Evolutionary conservation across 2,797 vertebrate genomes (phyloP).

Genomic region (Scyliorhinus canicula): DNA sequence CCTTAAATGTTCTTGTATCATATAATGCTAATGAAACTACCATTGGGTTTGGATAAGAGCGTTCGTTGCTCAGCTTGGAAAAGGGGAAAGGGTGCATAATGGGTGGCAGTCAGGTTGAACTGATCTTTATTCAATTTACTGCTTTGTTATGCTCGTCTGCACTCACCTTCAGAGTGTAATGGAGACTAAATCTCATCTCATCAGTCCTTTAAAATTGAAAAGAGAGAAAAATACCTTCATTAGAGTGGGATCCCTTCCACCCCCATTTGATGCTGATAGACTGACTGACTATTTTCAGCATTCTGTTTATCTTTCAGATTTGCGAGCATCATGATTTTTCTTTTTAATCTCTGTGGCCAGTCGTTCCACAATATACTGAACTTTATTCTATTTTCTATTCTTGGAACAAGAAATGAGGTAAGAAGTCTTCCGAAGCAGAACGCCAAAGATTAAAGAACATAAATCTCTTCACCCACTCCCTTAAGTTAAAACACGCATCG

Average conservation of each 20-base stretch:
- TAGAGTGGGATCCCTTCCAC: background rate
- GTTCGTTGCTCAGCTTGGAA: background rate
- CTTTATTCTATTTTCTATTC: background rate
- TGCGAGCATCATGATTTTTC: background rate
- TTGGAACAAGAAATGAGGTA: slow-evolving; percentile 6
- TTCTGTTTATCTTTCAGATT: background rate
- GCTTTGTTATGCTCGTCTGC: background rate
- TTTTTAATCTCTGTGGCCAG: background rate
- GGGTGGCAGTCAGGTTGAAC: background rate
- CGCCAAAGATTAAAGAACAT: slow-evolving; percentile 15
- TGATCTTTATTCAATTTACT: background rate
- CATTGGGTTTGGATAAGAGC: background rate
- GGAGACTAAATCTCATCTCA: background rate
- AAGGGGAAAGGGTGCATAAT: background rate
- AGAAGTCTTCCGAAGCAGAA: background rate
- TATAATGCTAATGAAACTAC: background rate
- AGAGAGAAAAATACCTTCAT: background rate
- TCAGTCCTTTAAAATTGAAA: background rate
- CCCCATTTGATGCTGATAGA: background rate
- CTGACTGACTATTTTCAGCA: background rate
- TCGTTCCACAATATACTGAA: background rate
- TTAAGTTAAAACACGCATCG: background rate
- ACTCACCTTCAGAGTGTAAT: background rate
- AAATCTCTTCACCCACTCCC: slow-evolving; percentile 2
- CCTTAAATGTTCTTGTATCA: background rate